These are phyloP conservation scores for Drosophila anomalata DNA, from an alignment of 2,888 invertebrate species.

Conservation along the genomic window DNA sequence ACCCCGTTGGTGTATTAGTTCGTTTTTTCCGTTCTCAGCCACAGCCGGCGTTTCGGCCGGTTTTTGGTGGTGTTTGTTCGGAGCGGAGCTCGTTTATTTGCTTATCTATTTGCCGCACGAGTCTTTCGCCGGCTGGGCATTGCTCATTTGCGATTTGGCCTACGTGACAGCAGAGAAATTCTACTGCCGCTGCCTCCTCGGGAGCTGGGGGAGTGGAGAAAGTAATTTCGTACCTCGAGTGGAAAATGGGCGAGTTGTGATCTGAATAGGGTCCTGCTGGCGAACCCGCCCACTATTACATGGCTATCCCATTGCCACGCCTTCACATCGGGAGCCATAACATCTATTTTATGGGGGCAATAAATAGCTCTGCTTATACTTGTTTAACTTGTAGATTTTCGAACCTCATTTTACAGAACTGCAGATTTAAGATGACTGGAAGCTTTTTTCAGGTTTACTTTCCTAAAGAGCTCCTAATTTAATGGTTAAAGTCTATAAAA, in stretches of 20 bases:
- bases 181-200: slow-evolving; percentile 2
- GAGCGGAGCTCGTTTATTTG: slow-evolving; percentile 53
- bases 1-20: slow-evolving; percentile 30
- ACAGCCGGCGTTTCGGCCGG: slow-evolving; percentile 36
- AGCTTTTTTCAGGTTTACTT: no score
- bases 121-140: slow-evolving; percentile 31
- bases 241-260: slow-evolving; percentile 4
- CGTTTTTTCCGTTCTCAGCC: slow-evolving; percentile 23
- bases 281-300: slow-evolving; percentile 1
- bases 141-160: slow-evolving; percentile 44
- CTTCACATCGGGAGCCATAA: slow-evolving; percentile 1
- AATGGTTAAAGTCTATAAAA: no score
- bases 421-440: no score
- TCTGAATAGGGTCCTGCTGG: slow-evolving; percentile 9
- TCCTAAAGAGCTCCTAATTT: no score
- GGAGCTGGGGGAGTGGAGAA: slow-evolving; percentile 10
- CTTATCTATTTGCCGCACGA: slow-evolving; percentile 68
- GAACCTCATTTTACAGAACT: no score
- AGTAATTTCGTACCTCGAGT: slow-evolving; percentile 24
- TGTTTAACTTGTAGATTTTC: neutral
- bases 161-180: slow-evolving; percentile 62
- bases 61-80: slow-evolving; percentile 13
- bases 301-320: slow-evolving; percentile 7
- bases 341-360: neutral
- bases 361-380: slow-evolving; percentile 11